These are phyloP conservation scores for Stigmatopora argus DNA, from an alignment of 2,113 vertebrate genomes.

Conservation along the genomic window DNA sequence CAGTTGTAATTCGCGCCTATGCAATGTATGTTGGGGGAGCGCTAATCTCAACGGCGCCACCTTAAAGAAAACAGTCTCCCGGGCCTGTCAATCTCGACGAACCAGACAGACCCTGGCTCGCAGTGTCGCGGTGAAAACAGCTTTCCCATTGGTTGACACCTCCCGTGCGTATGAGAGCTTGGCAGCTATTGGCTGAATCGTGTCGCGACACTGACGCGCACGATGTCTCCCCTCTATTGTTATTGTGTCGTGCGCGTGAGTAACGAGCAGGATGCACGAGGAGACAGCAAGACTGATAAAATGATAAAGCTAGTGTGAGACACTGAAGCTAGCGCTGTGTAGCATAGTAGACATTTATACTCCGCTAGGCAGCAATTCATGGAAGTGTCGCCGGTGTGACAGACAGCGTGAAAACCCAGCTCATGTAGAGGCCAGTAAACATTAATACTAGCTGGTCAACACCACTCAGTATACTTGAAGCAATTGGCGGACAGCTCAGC, in stretches of 20 bases:
- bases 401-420: constrained; percentile 1
- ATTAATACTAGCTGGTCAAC: constrained; percentile 11
- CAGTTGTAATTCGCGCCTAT: background rate
- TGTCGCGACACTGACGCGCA: constrained; percentile 65
- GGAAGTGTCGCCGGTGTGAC: background rate
- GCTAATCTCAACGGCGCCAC: constrained; percentile 55
- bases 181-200: constrained; percentile 51
- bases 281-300: constrained; percentile 48
- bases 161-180: constrained; percentile 35
- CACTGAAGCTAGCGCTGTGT: constrained; percentile 1
- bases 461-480: constrained; percentile 14
- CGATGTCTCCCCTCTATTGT: constrained; percentile 66
- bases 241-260: constrained; percentile 63
- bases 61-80: constrained; percentile 58
- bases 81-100: constrained; percentile 64
- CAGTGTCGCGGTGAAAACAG: constrained; percentile 45
- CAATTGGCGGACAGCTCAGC: constrained; percentile 19
- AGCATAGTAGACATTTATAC: background rate
- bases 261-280: constrained; percentile 58
- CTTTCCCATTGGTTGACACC: constrained; percentile 44
- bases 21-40: background rate
- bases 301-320: constrained; percentile 26
- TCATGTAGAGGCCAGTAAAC: constrained; percentile 13
- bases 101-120: constrained; percentile 56
- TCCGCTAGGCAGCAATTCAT: background rate